Conservation (phyloP, 2,797 vertebrate species). For the Pseudochromis fuscus region DNA sequence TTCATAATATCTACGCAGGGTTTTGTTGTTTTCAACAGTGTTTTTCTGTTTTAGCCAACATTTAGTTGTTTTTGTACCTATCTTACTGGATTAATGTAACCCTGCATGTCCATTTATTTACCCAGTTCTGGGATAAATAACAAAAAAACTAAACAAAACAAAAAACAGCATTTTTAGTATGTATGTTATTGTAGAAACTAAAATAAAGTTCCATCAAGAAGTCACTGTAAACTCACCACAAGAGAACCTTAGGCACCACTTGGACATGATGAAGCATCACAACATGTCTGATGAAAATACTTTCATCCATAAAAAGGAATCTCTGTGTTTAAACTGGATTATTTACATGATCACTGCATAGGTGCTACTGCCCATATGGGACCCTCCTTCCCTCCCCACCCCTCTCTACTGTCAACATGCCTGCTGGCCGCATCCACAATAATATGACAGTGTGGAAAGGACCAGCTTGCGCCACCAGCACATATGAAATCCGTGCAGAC, state of each 20-base stretch:
- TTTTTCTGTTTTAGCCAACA: too few relatives aligned
- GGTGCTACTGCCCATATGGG: constrained; percentile 49
- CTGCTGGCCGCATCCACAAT: constrained; percentile 64
- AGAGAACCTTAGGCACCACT: neutral
- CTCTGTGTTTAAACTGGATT: constrained; percentile 2
- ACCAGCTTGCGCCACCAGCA: constrained; percentile 46
- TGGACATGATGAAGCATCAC: too few relatives aligned
- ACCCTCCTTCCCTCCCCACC: neutral
- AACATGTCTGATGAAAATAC: too few relatives aligned
- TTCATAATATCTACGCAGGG: too few relatives aligned
- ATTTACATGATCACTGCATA: constrained; percentile 10
- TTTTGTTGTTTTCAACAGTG: too few relatives aligned
- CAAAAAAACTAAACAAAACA: too few relatives aligned
- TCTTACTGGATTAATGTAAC: too few relatives aligned
- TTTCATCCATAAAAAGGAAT: too few relatives aligned
- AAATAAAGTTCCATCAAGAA: neutral
- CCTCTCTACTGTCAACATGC: constrained; percentile 55
- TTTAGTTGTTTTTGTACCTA: too few relatives aligned
- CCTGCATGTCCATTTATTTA: too few relatives aligned
- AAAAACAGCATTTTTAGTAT: too few relatives aligned
- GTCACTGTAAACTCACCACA: constrained; percentile 4
- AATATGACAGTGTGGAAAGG: constrained; percentile 54
- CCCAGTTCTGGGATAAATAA: too few relatives aligned
- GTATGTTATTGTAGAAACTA: neutral
- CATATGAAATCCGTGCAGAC: neutral